Evolutionary conservation across 2,888 invertebrate species (phyloP).

Genomic region (Sphecodes monilicornis): DNA sequence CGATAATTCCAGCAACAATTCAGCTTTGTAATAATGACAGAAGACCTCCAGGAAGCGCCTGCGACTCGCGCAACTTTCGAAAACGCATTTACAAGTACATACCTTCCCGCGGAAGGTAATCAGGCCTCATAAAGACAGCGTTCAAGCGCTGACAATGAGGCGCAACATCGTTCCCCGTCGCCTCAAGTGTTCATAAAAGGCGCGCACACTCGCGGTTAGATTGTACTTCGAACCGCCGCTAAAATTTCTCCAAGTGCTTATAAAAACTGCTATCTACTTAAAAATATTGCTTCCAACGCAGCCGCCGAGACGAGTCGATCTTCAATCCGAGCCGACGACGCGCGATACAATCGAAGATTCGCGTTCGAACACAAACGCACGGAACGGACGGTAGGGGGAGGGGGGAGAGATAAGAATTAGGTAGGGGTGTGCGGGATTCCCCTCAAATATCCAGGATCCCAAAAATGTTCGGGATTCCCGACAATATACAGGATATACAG

Average conservation of each 20-base stretch:
- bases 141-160: background rate
- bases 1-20: background rate
- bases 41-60: background rate
- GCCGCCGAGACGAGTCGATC: background rate
- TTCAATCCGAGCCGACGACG: background rate
- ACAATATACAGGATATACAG: too few relatives aligned
- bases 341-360: background rate
- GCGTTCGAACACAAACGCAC: background rate
- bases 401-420: background rate
- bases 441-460: too few relatives aligned
- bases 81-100: background rate
- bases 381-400: background rate
- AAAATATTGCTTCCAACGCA: background rate
- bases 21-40: background rate
- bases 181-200: background rate
- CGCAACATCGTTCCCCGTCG: background rate
- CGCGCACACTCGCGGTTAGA: background rate
- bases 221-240: background rate
- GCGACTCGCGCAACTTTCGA: background rate
- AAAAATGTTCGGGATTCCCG: too few relatives aligned
- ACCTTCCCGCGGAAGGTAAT: slow-evolving; percentile 1
- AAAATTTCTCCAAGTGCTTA: background rate
- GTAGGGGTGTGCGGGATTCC: too few relatives aligned
- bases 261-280: background rate
- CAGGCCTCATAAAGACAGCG: background rate